These are phyloP conservation scores for Hylia prasina DNA, from an alignment of 2,113 vertebrate genomes.

Conservation along the genomic window DNA sequence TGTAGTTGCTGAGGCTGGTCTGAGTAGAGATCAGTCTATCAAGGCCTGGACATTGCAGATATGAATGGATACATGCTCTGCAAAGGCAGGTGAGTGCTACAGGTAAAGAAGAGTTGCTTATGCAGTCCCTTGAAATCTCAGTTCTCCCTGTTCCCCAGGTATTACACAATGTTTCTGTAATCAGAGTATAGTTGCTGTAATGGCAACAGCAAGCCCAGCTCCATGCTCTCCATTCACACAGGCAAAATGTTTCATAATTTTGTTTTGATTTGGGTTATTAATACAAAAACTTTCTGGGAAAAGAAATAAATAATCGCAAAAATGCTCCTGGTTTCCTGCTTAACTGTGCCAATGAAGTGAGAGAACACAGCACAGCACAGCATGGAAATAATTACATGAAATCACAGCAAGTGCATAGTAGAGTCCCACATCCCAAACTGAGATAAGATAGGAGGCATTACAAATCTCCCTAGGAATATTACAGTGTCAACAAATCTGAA, in stretches of 20 bases:
- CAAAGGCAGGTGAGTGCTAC: neutral
- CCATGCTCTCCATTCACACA: neutral
- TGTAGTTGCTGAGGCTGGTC: neutral
- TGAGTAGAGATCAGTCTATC: neutral
- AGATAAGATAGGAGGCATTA: neutral
- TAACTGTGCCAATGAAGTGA: neutral
- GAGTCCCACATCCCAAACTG: neutral
- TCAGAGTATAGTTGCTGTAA: neutral
- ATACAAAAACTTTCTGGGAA: neutral
- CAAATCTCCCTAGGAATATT: neutral
- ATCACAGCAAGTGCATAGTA: rapidly evolving
- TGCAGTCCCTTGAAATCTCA: neutral
- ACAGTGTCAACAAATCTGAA: neutral
- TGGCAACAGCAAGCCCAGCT: neutral
- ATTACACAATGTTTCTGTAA: neutral
- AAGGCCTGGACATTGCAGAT: neutral
- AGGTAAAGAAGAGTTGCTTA: neutral
- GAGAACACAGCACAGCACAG: neutral
- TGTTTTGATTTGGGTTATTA: neutral
- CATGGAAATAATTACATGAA: neutral
- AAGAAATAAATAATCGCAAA: neutral
- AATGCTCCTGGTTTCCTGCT: neutral
- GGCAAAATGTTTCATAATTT: neutral
- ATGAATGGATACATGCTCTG: neutral
- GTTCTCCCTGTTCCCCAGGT: neutral